Base-by-base conservation (phyloP, 2,888 invertebrate genomes). In the Tryphoninae sp. region DNA sequence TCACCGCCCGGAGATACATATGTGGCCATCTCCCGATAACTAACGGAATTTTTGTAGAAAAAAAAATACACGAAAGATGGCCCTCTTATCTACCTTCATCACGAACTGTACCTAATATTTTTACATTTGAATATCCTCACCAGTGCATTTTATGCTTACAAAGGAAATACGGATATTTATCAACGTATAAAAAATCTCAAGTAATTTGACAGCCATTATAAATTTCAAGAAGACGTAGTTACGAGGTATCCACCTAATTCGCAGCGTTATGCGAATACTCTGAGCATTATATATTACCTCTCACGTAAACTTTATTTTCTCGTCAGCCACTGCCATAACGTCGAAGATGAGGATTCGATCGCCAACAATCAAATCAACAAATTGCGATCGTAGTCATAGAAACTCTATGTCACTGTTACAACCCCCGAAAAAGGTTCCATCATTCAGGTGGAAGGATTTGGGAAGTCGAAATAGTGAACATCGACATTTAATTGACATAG, bases 301-400 rank as follows among this genome's bases (percentile, higher is more conserved):
- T 33, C 6, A 33, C 1, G 7, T 6, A 33, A 33, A 33, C 33
- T 33, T 33, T 33, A 0, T 33, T 33, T 33, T 33, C 33, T 3
- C 33, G 6, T 6, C 33, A 33, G 33, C 33, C 33, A 13, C 45
- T 13, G 13, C 19, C 19, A 55, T 22, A 23, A 51, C n/a, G 19
- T n/a, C 16, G 26, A 13, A 33, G 22, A 7, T 40, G 64, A 61
- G 67, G 86, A 84, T 87, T 89, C 88, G 87, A 89, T 89, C 61
- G 78, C 69, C 42, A 68, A 64, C 42, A 62, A 81, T 80, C 80
- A 85, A 86, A 82, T 86, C 84, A 85, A 84, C 67, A 85, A 23
- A 22, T 82, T 85, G 19, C 42, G 61, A 85, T 73, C 73, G 90
- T 90, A 88, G 89, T 84, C 90, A 90, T 90, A 88, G 90, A 89